Evolutionary conservation across 1,140 invertebrate species (phyloP), one percentile per base, ranked within the genome.

Genomic region (Drosophila pruinosa): DNA sequence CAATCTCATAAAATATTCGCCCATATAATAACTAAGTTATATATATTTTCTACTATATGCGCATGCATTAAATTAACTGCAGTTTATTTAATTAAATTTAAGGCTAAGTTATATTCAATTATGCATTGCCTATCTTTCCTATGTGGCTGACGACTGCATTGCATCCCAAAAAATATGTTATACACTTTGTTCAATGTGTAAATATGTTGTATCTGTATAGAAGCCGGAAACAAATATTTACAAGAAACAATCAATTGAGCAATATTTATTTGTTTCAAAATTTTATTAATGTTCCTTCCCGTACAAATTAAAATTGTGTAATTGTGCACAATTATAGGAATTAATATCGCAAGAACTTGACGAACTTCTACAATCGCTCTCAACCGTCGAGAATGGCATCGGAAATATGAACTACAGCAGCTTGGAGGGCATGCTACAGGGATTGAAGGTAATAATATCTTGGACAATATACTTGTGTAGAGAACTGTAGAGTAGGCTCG

Each of bases 391-490:
- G 92, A 92, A 92, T 63, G 92, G 93, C 68, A 93, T 95, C 67
- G 92, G 92, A 21, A 92, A 93, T 79, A 92, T 96, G 62, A 95
- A 95, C n/a, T 92, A 93, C 53, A 93, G 95, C 82, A 95, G 93
- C 90, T 93, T 96, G 58, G 92, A 94, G 52, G 92, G 93, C 31
- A 96, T 96, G 94, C 92, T 95, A 45, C 91, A 93, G 43, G 94
- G 94, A 73, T 91, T 96, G 19, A 92, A 92, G 94, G 95, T 96
- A 92, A 95, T 93, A 92, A 53, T 69, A 47, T 52, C 26, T 26
- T 38, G 14, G 6, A 43, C 34, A 10, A 21, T 39, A 38, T 17
- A 58, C 15, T 4, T 19, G 36, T 14, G 14, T 38, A 38, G n/a
- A 38, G n/a, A 38, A 31, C 4, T 36, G 8, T 21, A 38, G 6